These are phyloP conservation scores for Squalus acanthias DNA, from an alignment of 2,797 vertebrate species.

Conservation along the genomic window DNA sequence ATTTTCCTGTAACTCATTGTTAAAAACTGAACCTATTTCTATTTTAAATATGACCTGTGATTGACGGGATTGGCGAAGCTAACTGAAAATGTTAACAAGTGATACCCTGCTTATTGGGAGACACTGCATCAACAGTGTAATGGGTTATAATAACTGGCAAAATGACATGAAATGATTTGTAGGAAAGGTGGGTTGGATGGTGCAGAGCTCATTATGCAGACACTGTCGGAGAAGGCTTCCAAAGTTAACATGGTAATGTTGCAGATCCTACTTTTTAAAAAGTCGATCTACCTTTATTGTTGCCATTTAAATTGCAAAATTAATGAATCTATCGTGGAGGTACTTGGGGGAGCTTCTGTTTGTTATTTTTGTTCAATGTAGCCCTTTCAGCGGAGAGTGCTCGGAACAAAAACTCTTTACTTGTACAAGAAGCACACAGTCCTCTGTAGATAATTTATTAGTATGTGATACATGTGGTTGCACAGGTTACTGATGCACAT, in stretches of 20 bases:
- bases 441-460: not conserved
- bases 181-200: not conserved
- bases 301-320: not conserved
- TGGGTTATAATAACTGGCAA: not conserved
- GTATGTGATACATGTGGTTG: not conserved
- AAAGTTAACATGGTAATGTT: not conserved
- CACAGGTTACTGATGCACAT: not conserved
- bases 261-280: not conserved
- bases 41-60: too few species aligned
- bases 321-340: not conserved
- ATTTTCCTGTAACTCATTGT: too few species aligned
- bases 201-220: not conserved
- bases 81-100: too few species aligned
- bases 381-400: not conserved
- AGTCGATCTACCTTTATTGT: not conserved
- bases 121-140: not conserved
- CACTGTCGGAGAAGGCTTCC: too few species aligned
- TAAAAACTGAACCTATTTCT: too few species aligned
- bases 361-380: not conserved
- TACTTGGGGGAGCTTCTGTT: not conserved
- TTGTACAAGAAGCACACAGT: not conserved
- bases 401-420: not conserved
- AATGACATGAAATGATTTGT: not conserved
- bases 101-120: not conserved
- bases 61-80: too few species aligned